Evolutionary conservation across 2,888 invertebrate genomes (phyloP), one percentile per base, ranked within the genome.

Genomic region (Eurytoma adleriae): DNA sequence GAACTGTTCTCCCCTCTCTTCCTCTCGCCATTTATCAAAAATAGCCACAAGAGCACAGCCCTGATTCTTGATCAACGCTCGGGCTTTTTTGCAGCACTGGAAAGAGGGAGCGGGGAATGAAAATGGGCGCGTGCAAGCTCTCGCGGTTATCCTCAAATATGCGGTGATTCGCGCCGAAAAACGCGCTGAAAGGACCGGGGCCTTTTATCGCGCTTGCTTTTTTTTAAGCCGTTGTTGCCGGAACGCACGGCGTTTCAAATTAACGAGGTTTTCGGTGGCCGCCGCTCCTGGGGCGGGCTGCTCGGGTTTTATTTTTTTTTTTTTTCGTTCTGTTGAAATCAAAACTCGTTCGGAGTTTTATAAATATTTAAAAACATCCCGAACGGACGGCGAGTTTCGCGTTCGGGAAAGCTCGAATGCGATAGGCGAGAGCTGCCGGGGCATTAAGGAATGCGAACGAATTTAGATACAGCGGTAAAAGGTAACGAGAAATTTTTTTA

Each of bases 81-180:
- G 14, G 10, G 40, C 30, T 16, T 14, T 16, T 10, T 59, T n/a
- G 24, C 14, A 10, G 12, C 52, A 7, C 16, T 20, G 48, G 48
- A 48, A 59, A 54, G 54, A 54, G 18, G 13, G 68, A n/a, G 52
- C 52, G 54, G n/a, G 52, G 54, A 54, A 68, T 54, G 54, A 68
- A 68, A 68, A 54, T 54, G 27, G 27, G 18, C 27, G n/a, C 56
- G 56, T n/a, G 4, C 18, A 30, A 30, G 30, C 30, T 30, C 30
- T 30, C 30, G 69, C 16, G 54, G 69, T 24, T 56, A 52, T 27
- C 68, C 54, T 14, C 68, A 54, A 68, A 68, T 68, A 54, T 68
- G 68, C 50, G 50, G 3, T 18, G 30, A 30, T 30, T 30, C 30
- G 30, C 30, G 24, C 30, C 16, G 56, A 18, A 30, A 56, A 20